A percentile compares a stretch with the other conserved stretches of the same genome.
These are phyloP conservation scores for Eupithecia pulchellata DNA, from an alignment of 2,888 invertebrate species.

Conservation along the genomic window DNA sequence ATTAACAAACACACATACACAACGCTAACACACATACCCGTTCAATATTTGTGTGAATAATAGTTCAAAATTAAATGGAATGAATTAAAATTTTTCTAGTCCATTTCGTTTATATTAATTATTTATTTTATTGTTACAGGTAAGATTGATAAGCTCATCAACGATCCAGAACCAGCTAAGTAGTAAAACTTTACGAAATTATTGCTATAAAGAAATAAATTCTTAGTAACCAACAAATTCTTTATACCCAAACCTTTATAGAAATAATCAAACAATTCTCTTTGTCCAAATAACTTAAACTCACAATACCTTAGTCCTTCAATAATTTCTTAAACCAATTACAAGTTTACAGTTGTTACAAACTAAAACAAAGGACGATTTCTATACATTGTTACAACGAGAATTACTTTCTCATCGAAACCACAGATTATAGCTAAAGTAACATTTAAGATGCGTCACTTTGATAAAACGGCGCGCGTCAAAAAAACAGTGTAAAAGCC, in stretches of 20 bases:
- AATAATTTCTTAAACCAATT: slow-evolving; percentile 37
- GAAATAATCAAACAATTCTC: neutral
- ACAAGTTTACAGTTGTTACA: slow-evolving; percentile 35
- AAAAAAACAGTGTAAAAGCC: neutral
- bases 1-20: no score
- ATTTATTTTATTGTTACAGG: slow-evolving; percentile 10
- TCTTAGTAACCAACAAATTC: neutral
- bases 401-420: slow-evolving; percentile 30
- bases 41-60: no score
- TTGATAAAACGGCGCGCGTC: neutral
- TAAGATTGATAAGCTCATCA: neutral
- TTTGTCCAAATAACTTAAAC: slow-evolving; percentile 18
- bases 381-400: slow-evolving; percentile 43
- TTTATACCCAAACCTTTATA: neutral
- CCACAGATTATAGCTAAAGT: slow-evolving; percentile 12
- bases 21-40: no score
- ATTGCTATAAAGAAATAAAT: no score
- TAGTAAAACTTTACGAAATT: neutral
- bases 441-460: neutral
- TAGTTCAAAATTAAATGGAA: no score
- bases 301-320: slow-evolving; percentile 31
- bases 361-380: slow-evolving; percentile 45
- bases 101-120: neutral
- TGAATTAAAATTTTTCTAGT: no score
- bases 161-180: neutral